Evolutionary conservation across 1,140 invertebrate species (phyloP).

Genomic region (Zaprionus camerounensis): DNA sequence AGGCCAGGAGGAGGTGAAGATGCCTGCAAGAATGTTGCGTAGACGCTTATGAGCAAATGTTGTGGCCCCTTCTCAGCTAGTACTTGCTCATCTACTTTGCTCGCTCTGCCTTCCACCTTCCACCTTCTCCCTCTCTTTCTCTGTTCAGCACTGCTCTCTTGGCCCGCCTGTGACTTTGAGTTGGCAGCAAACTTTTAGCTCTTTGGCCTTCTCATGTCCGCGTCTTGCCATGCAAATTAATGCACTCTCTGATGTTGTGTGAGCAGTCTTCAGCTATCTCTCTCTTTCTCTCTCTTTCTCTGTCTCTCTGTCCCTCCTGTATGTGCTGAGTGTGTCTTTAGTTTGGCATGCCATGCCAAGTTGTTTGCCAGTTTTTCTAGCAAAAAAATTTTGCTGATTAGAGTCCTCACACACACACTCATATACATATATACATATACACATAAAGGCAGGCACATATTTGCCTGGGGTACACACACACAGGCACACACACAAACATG

Average conservation of each 20-base stretch:
- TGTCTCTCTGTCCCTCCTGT: background rate
- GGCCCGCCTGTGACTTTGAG: conserved; percentile 35
- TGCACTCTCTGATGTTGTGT: conserved; percentile 47
- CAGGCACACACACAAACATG: background rate
- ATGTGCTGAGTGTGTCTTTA: conserved; percentile 21
- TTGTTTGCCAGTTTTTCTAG: conserved; percentile 48
- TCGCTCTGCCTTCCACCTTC: background rate
- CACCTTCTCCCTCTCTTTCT: too few species aligned
- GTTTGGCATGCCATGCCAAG: conserved; percentile 44
- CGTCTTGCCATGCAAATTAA: conserved; percentile 52
- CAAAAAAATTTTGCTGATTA: conserved; percentile 46
- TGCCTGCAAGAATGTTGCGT: conserved; percentile 49
- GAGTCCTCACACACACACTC: conserved; percentile 20
- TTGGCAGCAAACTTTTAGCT: conserved; percentile 51
- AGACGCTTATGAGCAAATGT: conserved; percentile 45
- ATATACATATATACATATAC: conserved; percentile 10
- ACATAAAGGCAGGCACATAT: conserved; percentile 1
- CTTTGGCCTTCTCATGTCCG: conserved; percentile 47
- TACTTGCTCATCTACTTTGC: background rate
- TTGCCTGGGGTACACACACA: conserved; percentile 10
- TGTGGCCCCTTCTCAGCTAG: background rate
- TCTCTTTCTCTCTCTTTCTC: background rate
- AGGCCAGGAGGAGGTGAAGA: conserved; percentile 15
- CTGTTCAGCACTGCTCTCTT: background rate
- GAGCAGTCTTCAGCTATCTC: background rate